These are phyloP conservation scores for Parelbella ahira DNA, from an alignment of 2,888 invertebrate species.

Conservation along the genomic window DNA sequence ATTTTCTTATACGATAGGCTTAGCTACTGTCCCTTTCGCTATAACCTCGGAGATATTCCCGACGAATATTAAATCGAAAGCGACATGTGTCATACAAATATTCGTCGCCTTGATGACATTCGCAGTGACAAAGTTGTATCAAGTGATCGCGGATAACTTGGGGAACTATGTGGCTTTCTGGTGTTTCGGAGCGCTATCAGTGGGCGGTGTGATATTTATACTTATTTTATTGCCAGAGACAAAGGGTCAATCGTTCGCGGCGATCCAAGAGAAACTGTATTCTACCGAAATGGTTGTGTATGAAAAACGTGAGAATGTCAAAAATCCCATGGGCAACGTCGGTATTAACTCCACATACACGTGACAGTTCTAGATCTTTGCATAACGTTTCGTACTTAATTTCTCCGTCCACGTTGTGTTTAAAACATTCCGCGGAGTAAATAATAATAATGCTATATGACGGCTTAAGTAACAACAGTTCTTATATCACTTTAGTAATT, in stretches of 20 bases:
- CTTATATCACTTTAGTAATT: conserved; percentile 16
- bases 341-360: conserved; percentile 47
- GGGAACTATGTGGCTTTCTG: conserved; percentile 79
- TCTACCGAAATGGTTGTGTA: conserved; percentile 56
- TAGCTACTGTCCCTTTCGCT: conserved; percentile 83
- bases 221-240: conserved; percentile 79
- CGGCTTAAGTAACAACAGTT: too few relatives aligned
- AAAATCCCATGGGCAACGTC: conserved; percentile 55
- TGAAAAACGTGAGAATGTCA: too few relatives aligned
- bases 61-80: conserved; percentile 82
- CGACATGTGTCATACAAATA: conserved; percentile 82
- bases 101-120: conserved; percentile 81
- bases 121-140: conserved; percentile 80
- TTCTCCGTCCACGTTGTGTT: conserved; percentile 31
- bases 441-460: conserved; percentile 3
- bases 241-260: conserved; percentile 81
- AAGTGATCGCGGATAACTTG: conserved; percentile 72
- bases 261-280: conserved; percentile 76
- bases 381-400: conserved; percentile 33
- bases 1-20: conserved; percentile 82
- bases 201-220: conserved; percentile 76
- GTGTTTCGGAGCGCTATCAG: conserved; percentile 73
- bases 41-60: conserved; percentile 84
- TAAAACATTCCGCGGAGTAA: conserved; percentile 30
- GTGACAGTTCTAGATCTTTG: neutral